Percentiles rank a stretch among this genome's conserved stretches.
These are phyloP conservation scores for Cephus pygmeus DNA, from an alignment of 2,888 invertebrate species.

Conservation along the genomic window DNA sequence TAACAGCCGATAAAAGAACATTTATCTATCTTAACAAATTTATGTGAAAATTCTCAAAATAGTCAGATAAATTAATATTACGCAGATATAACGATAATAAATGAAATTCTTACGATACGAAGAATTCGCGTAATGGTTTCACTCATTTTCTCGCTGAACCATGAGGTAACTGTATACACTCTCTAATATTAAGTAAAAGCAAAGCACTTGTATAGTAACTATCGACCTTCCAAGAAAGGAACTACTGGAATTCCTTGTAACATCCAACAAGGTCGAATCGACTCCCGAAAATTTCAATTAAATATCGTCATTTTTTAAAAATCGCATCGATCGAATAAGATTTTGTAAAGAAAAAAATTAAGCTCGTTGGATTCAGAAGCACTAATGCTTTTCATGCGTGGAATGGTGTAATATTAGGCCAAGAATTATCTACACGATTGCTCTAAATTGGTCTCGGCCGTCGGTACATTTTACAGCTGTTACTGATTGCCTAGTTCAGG, in stretches of 20 bases:
- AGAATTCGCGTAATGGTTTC: background rate
- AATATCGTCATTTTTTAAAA: background rate
- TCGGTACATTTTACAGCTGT: background rate
- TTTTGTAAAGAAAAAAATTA: background rate
- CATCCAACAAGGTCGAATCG: background rate
- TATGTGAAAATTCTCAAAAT: background rate
- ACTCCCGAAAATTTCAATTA: background rate
- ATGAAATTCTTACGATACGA: background rate
- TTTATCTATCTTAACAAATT: background rate
- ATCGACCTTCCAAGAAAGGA: background rate
- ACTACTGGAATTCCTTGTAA: background rate
- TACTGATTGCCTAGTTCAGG: background rate
- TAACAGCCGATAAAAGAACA: background rate
- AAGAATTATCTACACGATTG: background rate
- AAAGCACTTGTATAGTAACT: background rate
- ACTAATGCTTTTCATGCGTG: background rate
- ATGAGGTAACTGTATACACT: background rate
- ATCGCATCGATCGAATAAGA: background rate
- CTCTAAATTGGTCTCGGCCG: background rate
- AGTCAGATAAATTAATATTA: background rate
- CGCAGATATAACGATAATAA: background rate
- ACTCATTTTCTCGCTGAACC: background rate
- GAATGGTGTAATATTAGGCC: background rate
- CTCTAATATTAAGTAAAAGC: background rate
- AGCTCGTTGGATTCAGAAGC: background rate